Evolutionary conservation across 2,113 vertebrate genomes (phyloP).

Genomic region (Rhea americana): DNA sequence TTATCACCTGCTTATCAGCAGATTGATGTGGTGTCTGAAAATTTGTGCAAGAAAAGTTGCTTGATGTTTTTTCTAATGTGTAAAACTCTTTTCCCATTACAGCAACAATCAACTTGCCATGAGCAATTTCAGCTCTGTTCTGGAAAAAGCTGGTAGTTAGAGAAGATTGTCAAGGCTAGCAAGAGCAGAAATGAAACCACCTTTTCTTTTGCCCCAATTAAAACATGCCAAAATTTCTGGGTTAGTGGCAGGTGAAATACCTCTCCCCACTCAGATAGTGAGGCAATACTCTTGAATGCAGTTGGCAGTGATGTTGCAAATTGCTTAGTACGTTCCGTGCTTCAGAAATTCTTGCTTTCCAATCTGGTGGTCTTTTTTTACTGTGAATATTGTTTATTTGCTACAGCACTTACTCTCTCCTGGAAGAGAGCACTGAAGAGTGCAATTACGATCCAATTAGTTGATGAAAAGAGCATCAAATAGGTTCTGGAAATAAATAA

Average conservation of each 20-base stretch:
- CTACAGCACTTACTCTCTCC: not conserved
- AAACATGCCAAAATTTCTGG: not conserved
- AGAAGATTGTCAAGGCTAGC: not conserved
- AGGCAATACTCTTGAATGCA: not conserved
- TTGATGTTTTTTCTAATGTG: not conserved
- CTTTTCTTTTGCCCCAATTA: not conserved
- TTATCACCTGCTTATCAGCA: not conserved
- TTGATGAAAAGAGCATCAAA: not conserved
- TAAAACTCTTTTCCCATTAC: not conserved
- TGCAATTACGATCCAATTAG: not conserved
- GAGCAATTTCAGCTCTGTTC: not conserved
- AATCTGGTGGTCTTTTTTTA: not conserved
- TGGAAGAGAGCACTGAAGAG: not conserved
- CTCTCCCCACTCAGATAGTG: not conserved
- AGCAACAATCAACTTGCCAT: accelerated
- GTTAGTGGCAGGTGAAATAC: not conserved
- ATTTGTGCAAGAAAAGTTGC: not conserved
- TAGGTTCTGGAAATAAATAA: not conserved
- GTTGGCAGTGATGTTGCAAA: not conserved
- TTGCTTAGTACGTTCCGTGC: not conserved
- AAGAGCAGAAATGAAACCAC: not conserved
- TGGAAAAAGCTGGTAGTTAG: not conserved
- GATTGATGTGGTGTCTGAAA: not conserved
- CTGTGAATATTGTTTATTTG: not conserved
- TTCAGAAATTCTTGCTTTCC: not conserved